A percentile compares a stretch with the other conserved stretches of the same genome.
Conservation (phyloP, 2,797 vertebrate species). For the Scomberomorus guttatus region DNA sequence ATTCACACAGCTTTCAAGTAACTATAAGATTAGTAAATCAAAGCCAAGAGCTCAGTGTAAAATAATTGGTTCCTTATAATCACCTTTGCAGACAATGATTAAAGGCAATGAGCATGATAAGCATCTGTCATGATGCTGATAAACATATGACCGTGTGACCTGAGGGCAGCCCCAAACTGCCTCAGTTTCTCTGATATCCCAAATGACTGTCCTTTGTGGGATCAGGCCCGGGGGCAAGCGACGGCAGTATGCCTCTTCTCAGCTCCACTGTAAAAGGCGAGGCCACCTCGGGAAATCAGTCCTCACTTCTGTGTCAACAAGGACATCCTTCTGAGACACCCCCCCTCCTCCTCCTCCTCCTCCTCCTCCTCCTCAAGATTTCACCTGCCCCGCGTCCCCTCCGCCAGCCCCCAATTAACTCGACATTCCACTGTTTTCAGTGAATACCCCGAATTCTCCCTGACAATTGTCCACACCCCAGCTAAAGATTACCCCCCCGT, state of each 20-base stretch:
- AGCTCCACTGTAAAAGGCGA: constrained; percentile 42
- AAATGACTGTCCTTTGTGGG: constrained; percentile 54
- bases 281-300: constrained; percentile 65
- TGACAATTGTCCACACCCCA: constrained; percentile 54
- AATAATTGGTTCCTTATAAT: constrained; percentile 40
- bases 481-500: constrained; percentile 53
- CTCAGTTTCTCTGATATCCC: constrained; percentile 64
- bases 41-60: constrained; percentile 1
- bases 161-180: constrained; percentile 35
- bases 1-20: background rate
- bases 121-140: constrained; percentile 61
- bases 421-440: constrained; percentile 67
- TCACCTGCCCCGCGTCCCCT: constrained; percentile 47
- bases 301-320: constrained; percentile 76
- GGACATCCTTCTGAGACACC: constrained; percentile 74
- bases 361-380: constrained; percentile 34
- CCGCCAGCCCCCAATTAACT: constrained; percentile 62
- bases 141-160: constrained; percentile 31
- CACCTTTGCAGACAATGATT: constrained; percentile 48
- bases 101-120: constrained; percentile 68
- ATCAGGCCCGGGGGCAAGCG: constrained; percentile 39
- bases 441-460: constrained; percentile 60
- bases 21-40: background rate
- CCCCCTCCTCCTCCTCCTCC: no score
- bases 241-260: constrained; percentile 18